phyloP scores from a whole-genome alignment of 1,140 invertebrate genomes.

The Chelonus insularis region DNA sequence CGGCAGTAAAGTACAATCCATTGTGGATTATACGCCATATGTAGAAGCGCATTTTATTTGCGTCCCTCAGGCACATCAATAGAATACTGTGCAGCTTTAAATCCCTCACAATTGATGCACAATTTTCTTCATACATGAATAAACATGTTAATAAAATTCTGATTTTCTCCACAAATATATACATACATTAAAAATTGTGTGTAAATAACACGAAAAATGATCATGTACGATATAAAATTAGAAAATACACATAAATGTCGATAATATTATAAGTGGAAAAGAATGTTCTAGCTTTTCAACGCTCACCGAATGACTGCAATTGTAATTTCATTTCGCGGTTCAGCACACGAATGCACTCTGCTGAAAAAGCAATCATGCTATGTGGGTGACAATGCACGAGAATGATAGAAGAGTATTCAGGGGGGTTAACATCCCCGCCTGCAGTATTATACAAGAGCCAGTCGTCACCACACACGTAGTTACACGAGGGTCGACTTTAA shows the following conservation, averaged over 20 bases:
- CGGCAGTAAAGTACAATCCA: not conserved
- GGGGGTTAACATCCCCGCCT: not conserved
- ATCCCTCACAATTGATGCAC: too few relatives aligned
- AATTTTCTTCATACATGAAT: too few relatives aligned
- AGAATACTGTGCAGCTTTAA: not conserved
- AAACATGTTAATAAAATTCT: not conserved
- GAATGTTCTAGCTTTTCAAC: conserved; percentile 27
- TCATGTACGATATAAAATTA: not conserved
- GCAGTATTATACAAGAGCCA: not conserved
- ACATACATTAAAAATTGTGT: not conserved
- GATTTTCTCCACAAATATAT: too few relatives aligned
- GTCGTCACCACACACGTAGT: too few relatives aligned
- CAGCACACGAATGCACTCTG: conserved; percentile 34
- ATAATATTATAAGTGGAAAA: not conserved
- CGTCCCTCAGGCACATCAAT: not conserved
- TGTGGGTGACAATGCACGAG: not conserved
- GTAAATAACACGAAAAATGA: not conserved
- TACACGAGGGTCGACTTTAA: conserved; percentile 27
- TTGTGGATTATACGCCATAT: not conserved
- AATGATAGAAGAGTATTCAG: conserved; percentile 5
- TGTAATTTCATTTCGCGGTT: conserved; percentile 48
- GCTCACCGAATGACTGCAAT: conserved; percentile 42
- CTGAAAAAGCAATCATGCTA: conserved; percentile 41
- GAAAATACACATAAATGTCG: not conserved
- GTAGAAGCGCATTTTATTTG: not conserved